phyloP scores from a whole-genome alignment of 2,113 vertebrate species.

The Maccullochella peelii region DNA sequence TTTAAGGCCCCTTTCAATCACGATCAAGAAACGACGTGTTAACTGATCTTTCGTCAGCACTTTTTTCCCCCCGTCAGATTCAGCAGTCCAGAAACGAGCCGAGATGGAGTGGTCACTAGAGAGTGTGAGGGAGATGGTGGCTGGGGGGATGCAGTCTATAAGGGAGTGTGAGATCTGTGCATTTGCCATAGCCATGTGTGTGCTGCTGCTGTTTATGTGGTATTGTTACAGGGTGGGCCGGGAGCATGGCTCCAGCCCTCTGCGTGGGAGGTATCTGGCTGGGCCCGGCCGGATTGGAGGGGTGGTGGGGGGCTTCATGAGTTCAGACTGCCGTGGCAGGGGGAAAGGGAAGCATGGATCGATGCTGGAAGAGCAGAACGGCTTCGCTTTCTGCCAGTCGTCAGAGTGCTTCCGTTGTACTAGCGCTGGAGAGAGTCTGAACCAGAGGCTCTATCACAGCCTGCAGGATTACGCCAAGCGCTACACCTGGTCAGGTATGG shows the following conservation, averaged over 20 bases:
- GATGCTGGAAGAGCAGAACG: constrained; percentile 88
- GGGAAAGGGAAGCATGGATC: constrained; percentile 76
- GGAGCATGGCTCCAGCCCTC: constrained; percentile 88
- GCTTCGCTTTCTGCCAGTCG: constrained; percentile 91
- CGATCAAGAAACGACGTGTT: constrained; percentile 65
- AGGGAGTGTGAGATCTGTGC: constrained; percentile 92
- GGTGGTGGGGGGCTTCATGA: constrained; percentile 77
- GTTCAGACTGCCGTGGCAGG: constrained; percentile 69
- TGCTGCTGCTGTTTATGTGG: constrained; percentile 94
- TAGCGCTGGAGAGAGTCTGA: constrained; percentile 88
- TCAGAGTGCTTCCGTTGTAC: constrained; percentile 92
- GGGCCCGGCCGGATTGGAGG: constrained; percentile 76
- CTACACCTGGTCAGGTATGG: constrained; percentile 99
- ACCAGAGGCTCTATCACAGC: constrained; percentile 97
- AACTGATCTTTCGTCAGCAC: constrained; percentile 60
- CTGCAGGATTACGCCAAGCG: constrained; percentile 99
- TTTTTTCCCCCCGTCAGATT: constrained; percentile 20
- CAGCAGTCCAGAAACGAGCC: constrained; percentile 66
- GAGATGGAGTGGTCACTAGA: constrained; percentile 91
- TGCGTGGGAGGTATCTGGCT: constrained; percentile 75
- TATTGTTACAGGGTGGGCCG: constrained; percentile 98
- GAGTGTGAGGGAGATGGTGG: constrained; percentile 90
- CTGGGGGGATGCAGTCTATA: constrained; percentile 91
- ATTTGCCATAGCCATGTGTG: constrained; percentile 86
- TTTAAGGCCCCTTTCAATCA: constrained; percentile 51